phyloP scores from a whole-genome alignment of 2,888 invertebrate species.

The Agonopterix arenella region DNA sequence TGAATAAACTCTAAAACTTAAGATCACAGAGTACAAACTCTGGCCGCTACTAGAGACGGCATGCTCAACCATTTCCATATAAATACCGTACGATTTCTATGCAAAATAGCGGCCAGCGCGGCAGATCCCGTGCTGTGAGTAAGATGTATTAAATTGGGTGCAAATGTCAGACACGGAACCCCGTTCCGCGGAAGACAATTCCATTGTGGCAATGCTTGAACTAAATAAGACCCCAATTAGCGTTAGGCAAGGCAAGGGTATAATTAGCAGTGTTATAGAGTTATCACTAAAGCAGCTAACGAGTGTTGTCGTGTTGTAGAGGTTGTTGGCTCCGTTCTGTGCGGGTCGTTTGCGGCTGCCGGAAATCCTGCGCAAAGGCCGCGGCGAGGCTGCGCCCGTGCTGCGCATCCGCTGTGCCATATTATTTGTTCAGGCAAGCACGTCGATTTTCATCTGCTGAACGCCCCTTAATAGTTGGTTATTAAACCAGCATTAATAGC shows the following conservation, averaged over 20 bases:
- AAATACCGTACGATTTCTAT: too few relatives aligned
- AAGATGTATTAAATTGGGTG: too few relatives aligned
- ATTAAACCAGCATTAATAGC: neutral
- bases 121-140: too few relatives aligned
- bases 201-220: too few relatives aligned
- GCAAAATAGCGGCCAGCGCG: too few relatives aligned
- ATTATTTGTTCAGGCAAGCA: constrained; percentile 25
- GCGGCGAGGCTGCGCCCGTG: constrained; percentile 40
- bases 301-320: constrained; percentile 17
- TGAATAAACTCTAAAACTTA: too few relatives aligned
- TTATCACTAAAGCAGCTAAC: constrained; percentile 11
- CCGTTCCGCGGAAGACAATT: too few relatives aligned
- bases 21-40: too few relatives aligned
- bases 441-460: constrained; percentile 18
- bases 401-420: constrained; percentile 26
- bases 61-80: too few relatives aligned
- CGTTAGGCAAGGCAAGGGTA: neutral
- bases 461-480: neutral
- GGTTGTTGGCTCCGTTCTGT: constrained; percentile 32
- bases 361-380: constrained; percentile 71
- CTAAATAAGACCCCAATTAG: neutral
- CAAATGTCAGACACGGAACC: too few relatives aligned
- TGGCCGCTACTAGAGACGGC: too few relatives aligned
- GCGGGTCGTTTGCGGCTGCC: constrained; percentile 54
- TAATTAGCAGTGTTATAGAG: constrained; percentile 1